These are phyloP conservation scores for Whitmania pigra DNA, from an alignment of 1,140 invertebrate species.

Conservation along the genomic window DNA sequence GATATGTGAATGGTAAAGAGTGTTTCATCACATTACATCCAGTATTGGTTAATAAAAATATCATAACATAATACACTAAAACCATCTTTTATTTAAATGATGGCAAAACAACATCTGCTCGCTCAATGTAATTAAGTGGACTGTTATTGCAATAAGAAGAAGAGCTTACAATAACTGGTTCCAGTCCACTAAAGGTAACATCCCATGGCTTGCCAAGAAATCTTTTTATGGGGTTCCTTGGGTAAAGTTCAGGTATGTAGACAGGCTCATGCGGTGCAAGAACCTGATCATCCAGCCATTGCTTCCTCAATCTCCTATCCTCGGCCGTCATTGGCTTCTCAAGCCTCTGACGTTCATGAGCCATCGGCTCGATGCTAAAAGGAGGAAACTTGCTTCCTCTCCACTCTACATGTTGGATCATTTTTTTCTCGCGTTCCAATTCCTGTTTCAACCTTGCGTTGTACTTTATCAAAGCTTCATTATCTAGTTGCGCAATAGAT, in stretches of 20 bases:
- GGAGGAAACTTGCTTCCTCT: slow-evolving; percentile 33
- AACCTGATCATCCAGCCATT: slow-evolving; percentile 39
- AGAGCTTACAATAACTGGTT: slow-evolving; percentile 27
- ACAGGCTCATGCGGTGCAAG: slow-evolving; percentile 36
- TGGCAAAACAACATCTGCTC: too few relatives aligned
- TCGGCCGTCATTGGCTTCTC: slow-evolving; percentile 34
- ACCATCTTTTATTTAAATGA: too few relatives aligned
- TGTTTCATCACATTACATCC: background rate
- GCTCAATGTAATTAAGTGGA: background rate
- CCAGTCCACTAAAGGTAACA: slow-evolving; percentile 24
- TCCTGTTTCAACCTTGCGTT: slow-evolving; percentile 14
- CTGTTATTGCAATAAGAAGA: background rate
- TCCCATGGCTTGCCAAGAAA: slow-evolving; percentile 29
- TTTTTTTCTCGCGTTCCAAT: slow-evolving; percentile 19
- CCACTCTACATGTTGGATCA: slow-evolving; percentile 26
- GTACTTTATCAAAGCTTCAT: slow-evolving; percentile 20
- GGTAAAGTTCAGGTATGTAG: slow-evolving; percentile 30
- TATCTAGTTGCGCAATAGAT: slow-evolving; percentile 20
- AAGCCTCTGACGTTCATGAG: slow-evolving; percentile 34
- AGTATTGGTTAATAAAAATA: background rate
- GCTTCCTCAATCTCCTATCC: slow-evolving; percentile 34
- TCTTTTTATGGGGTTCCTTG: slow-evolving; percentile 32
- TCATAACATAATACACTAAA: background rate
- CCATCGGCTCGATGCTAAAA: slow-evolving; percentile 36
- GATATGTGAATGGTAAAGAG: background rate